These are phyloP conservation scores for Battus philenor DNA, from an alignment of 1,140 invertebrate genomes.

Conservation along the genomic window DNA sequence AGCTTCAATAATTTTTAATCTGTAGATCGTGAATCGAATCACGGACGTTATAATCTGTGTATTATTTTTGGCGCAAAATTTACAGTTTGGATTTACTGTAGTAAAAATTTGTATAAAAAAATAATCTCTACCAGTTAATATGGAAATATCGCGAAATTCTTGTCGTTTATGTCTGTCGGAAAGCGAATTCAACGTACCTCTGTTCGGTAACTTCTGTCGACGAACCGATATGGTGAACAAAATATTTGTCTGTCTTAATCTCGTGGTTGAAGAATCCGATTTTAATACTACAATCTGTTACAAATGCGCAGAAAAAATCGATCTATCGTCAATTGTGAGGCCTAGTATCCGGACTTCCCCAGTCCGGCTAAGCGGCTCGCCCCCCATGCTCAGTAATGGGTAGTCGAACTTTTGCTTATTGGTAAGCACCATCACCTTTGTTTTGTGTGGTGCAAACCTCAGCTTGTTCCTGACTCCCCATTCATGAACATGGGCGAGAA, in stretches of 20 bases:
- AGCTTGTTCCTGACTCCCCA: no score
- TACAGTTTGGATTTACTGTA: no score
- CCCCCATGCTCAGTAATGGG: no score
- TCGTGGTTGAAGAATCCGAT: constrained; percentile 53
- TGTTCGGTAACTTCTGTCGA: constrained; percentile 48
- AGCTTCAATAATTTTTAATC: constrained; percentile 11
- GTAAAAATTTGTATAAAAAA: no score
- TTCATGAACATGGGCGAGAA: no score
- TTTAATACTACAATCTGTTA: constrained; percentile 49
- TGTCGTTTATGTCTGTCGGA: constrained; percentile 59
- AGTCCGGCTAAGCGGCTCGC: no score
- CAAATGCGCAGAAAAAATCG: constrained; percentile 56
- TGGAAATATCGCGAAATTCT: constrained; percentile 48
- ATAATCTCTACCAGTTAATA: no score
- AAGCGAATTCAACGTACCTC: constrained; percentile 54
- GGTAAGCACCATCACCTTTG: no score
- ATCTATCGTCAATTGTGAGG: no score
- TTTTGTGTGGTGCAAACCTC: no score
- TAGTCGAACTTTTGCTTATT: no score
- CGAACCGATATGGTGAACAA: constrained; percentile 53
- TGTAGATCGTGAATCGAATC: neutral
- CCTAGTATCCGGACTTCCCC: no score
- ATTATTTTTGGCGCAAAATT: constrained; percentile 34
- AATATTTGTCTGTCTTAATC: constrained; percentile 52
- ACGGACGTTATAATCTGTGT: constrained; percentile 11